These are phyloP conservation scores for Tachysurus fulvidraco DNA, from an alignment of 2,113 vertebrate genomes.

Conservation along the genomic window DNA sequence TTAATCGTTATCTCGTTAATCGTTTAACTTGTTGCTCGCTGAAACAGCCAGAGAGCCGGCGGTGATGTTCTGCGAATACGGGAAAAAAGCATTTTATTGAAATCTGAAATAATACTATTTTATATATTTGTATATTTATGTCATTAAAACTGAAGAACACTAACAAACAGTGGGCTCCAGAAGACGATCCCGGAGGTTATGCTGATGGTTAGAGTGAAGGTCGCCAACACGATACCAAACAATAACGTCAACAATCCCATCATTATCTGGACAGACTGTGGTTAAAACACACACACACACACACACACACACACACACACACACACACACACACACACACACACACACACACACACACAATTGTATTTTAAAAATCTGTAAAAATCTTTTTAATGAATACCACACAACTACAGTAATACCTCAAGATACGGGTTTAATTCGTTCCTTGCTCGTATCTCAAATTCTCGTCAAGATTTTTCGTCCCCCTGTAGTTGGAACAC, in stretches of 20 bases:
- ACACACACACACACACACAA: no score
- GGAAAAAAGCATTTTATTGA: neutral
- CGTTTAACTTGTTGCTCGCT: neutral
- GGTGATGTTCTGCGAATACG: neutral
- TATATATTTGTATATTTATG: neutral
- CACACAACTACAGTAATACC: no score
- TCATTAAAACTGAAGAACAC: neutral
- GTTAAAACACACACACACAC: neutral
- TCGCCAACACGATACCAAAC: neutral
- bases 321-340: no score
- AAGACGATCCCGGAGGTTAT: neutral
- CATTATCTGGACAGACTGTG: conserved; percentile 24
- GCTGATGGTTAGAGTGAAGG: no score
- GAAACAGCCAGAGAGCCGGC: conserved; percentile 1
- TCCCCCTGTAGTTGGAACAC: no score
- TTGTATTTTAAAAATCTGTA: no score
- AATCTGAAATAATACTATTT: neutral
- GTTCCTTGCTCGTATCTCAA: no score
- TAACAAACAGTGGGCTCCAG: conserved; percentile 30
- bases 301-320: neutral
- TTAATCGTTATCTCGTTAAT: no score
- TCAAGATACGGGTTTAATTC: no score
- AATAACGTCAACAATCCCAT: neutral
- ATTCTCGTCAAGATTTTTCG: no score
- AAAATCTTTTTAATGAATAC: neutral